Evolutionary conservation across 2,797 vertebrate species (phyloP), one percentile per base, ranked within the genome.

Genomic region (Diplodus sargus): DNA sequence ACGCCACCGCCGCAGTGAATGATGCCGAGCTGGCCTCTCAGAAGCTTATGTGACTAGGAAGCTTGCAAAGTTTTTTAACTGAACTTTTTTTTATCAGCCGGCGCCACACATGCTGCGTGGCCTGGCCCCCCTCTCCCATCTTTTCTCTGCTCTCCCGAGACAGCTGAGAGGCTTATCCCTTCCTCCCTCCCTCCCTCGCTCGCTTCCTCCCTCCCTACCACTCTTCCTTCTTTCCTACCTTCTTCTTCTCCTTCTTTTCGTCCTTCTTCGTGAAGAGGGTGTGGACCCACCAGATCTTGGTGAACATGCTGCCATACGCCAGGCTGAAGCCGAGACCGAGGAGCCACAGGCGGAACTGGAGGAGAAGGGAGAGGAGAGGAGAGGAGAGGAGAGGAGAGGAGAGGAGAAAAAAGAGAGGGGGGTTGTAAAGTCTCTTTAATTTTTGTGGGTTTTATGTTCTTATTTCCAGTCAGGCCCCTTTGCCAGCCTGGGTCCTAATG

Each of bases 241-340:
- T 97, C 85, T 96, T 95, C 87, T 96, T 96, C 88, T 98, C 97
- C 87, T 97, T 98, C 91, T 98, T 98, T 70, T 98, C 97, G 0
- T 98, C 97, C 91, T 99, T 99, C 94, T 99, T 99, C 12, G 97
- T 98, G 93, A 98, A 98, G 66, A 97, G 96, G 0, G 97, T 98
- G 90, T 99, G 97, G 51, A 99, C 97, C 97, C 97, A 99, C 97
- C 97, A 98, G 93, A 99, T 98, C 94, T 99, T 99, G 66, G 97
- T 99, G 93, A 99, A 99, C 97, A 99, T 99, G 92, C 97, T 98
- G 91, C 97, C 97, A 0, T 99, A 99, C 0, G 97, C 97, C 90
- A 99, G 89, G 85, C 97, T 98, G 90, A 99, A 99, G 5, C 97
- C 97, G 30, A 99, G 89, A 3, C 97, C 97, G 2, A 99, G 92